These are phyloP conservation scores for Actinopyga echinites DNA, from an alignment of 53 echinoderm and acorn worm genomes.

Conservation along the genomic window DNA sequence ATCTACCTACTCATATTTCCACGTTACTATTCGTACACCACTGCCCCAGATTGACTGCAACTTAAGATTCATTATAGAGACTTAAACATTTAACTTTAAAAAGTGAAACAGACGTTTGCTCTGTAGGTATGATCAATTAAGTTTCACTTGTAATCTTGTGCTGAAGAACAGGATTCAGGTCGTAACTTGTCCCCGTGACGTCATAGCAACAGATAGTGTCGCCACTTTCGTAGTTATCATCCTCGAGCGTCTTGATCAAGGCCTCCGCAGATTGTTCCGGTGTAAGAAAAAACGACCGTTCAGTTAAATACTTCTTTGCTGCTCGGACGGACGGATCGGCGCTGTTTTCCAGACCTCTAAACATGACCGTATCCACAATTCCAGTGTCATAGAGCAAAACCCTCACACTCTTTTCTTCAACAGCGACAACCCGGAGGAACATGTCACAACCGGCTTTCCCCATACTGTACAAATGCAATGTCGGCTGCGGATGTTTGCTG, in stretches of 20 bases:
- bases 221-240: not conserved
- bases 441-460: not conserved
- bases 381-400: not conserved
- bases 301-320: not conserved
- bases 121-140: too few relatives aligned
- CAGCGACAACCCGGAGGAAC: not conserved
- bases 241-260: not conserved
- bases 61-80: too few relatives aligned
- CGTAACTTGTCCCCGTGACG: not conserved
- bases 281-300: not conserved
- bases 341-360: not conserved
- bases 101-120: too few relatives aligned
- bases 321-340: not conserved
- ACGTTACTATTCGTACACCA: too few relatives aligned
- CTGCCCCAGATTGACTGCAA: too few relatives aligned
- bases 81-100: too few relatives aligned
- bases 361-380: not conserved
- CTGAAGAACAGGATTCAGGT: too few relatives aligned
- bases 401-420: not conserved
- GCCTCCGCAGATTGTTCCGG: not conserved
- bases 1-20: too few relatives aligned
- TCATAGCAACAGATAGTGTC: not conserved
- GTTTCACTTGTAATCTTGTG: too few relatives aligned
- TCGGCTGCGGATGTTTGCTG: not conserved
- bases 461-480: not conserved